A percentile compares a stretch with the other conserved stretches of the same genome.
Evolutionary conservation across 2,113 vertebrate species (phyloP).

Genomic region (Leuciscus idus): DNA sequence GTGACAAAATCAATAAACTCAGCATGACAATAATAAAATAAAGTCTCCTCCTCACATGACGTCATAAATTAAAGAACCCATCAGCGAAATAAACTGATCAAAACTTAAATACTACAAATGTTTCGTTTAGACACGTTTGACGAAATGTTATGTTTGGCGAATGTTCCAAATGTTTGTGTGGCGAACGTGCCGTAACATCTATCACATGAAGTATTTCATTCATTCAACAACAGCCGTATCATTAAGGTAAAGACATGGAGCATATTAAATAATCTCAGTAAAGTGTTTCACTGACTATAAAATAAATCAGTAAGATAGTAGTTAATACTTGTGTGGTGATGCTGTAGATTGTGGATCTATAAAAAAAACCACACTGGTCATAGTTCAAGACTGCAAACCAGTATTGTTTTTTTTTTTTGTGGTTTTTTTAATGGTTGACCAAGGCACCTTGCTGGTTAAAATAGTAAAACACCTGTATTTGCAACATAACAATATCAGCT

Average conservation of each 20-base stretch:
- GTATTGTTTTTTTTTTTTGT: too few species aligned
- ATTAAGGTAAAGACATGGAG: neutral
- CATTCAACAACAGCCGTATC: neutral
- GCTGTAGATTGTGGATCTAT: neutral
- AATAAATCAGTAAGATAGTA: too few species aligned
- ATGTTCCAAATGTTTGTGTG: too few species aligned
- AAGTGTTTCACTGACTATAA: too few species aligned
- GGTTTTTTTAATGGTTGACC: neutral
- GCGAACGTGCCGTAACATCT: too few species aligned
- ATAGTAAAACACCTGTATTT: neutral
- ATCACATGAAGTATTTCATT: neutral
- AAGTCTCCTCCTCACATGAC: neutral
- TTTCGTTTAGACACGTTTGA: neutral
- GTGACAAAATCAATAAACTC: neutral
- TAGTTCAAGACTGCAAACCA: too few species aligned
- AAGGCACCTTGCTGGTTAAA: neutral
- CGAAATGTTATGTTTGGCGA: too few species aligned
- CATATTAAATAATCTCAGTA: neutral
- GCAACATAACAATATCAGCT: neutral
- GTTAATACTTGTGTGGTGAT: neutral
- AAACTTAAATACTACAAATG: neutral
- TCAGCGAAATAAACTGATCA: neutral
- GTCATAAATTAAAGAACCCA: neutral
- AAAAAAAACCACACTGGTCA: neutral
- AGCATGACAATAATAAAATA: neutral